Evolutionary conservation across 2,888 invertebrate genomes (phyloP).

Genomic region (Lasioglossum oenotherae): DNA sequence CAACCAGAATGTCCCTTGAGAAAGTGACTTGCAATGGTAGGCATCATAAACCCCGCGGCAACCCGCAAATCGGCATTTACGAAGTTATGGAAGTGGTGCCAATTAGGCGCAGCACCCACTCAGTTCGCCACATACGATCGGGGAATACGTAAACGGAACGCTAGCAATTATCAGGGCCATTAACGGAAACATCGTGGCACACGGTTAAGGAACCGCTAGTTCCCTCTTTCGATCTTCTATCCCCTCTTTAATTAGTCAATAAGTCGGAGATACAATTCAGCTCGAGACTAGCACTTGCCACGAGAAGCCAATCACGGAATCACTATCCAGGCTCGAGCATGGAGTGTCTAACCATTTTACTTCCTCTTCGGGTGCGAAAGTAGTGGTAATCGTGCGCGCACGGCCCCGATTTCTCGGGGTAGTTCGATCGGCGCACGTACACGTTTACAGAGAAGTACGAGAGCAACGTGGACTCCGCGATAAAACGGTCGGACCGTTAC

Average conservation of each 20-base stretch:
- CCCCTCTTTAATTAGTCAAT: background rate
- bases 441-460: slow-evolving; percentile 20
- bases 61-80: background rate
- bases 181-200: background rate
- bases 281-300: background rate
- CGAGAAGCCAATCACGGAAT: slow-evolving; percentile 16
- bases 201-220: background rate
- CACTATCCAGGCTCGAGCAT: background rate
- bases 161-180: slow-evolving; percentile 3
- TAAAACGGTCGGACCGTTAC: slow-evolving; percentile 49
- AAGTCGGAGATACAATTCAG: slow-evolving; percentile 10
- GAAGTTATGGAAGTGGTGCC: background rate
- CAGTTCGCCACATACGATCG: background rate
- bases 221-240: background rate
- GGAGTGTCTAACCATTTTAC: slow-evolving; percentile 18
- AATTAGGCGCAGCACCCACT: background rate
- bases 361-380: slow-evolving; percentile 14
- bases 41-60: background rate
- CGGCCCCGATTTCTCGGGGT: slow-evolving; percentile 4
- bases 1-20: background rate
- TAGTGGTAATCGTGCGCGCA: slow-evolving; percentile 48
- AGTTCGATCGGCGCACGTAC: background rate
- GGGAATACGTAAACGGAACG: background rate
- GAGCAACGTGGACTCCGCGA: slow-evolving; percentile 32
- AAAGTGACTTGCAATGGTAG: background rate